A percentile compares a stretch with the other conserved stretches of the same genome.
These are phyloP conservation scores for Aythya fuligula DNA, from an alignment of 2,797 vertebrate species.

Conservation along the genomic window DNA sequence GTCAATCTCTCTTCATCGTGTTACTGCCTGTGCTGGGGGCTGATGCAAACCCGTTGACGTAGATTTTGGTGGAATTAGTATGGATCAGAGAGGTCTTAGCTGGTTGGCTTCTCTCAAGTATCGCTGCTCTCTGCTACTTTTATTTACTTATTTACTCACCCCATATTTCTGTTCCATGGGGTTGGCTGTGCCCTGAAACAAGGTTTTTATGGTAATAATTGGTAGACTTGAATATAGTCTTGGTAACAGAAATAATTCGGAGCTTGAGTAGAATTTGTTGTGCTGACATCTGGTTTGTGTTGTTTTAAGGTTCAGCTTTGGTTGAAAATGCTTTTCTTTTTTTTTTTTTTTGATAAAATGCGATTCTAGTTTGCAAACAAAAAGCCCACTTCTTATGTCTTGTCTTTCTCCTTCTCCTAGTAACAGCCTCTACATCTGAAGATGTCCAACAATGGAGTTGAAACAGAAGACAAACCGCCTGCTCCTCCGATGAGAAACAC, in stretches of 20 bases:
- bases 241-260: not conserved
- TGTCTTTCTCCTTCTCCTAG: conserved; percentile 58
- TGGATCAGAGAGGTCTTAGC: not conserved
- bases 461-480: conserved; percentile 94
- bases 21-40: not conserved
- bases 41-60: not conserved
- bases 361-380: not conserved
- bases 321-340: not conserved
- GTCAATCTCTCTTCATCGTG: fast-evolving
- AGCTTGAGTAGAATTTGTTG: not conserved
- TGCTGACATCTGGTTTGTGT: fast-evolving
- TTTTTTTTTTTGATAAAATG: not conserved
- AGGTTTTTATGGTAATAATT: not conserved
- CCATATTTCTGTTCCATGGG: not conserved
- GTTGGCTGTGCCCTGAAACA: not conserved
- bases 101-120: not conserved
- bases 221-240: not conserved
- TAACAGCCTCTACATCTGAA: conserved; percentile 76
- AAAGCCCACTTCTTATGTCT: not conserved
- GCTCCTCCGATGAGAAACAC: conserved; percentile 97
- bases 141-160: not conserved
- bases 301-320: not conserved
- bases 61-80: not conserved
- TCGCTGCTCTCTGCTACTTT: not conserved
- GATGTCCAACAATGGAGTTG: conserved; percentile 94